Conservation (phyloP, 1,140 invertebrate genomes). For the Zaprionus camerounensis region DNA sequence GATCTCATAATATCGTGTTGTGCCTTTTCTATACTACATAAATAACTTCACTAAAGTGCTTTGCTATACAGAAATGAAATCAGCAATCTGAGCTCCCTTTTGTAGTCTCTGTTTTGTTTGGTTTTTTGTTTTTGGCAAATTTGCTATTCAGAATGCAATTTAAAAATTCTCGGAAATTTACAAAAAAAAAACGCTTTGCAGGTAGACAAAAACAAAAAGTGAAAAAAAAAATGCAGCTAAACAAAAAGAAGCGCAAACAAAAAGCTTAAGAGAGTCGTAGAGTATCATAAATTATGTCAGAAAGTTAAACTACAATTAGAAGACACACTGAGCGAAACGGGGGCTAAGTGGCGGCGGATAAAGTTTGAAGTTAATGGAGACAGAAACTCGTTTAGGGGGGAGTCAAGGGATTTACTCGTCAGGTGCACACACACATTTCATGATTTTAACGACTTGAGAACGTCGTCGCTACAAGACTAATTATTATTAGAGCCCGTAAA, state of each 20-base stretch:
- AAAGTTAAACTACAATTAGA: conserved; percentile 79
- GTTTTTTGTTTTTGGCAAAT: conserved; percentile 32
- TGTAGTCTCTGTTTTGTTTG: conserved; percentile 6
- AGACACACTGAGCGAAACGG: conserved; percentile 36
- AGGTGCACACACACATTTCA: conserved; percentile 43
- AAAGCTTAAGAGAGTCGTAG: conserved; percentile 37
- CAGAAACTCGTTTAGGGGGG: neutral
- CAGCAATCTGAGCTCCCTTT: conserved; percentile 18
- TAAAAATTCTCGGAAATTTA: conserved; percentile 65
- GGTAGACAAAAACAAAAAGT: conserved; percentile 45
- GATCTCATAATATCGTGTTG: conserved; percentile 18
- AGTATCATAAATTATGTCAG: conserved; percentile 73
- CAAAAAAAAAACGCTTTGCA: conserved; percentile 23
- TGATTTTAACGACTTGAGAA: conserved; percentile 60
- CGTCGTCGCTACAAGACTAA: conserved; percentile 48
- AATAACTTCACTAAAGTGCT: conserved; percentile 33
- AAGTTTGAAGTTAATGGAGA: conserved; percentile 5
- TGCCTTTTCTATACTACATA: conserved; percentile 13
- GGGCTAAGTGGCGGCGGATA: neutral
- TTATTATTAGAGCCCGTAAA: conserved; percentile 66
- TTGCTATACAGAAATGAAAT: conserved; percentile 52
- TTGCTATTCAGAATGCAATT: conserved; percentile 70
- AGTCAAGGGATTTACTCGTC: neutral
- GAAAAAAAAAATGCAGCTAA: neutral
- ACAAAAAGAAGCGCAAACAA: conserved; percentile 17